Evolutionary conservation across 2,113 vertebrate species (phyloP).

Genomic region (Meriones unguiculatus): DNA sequence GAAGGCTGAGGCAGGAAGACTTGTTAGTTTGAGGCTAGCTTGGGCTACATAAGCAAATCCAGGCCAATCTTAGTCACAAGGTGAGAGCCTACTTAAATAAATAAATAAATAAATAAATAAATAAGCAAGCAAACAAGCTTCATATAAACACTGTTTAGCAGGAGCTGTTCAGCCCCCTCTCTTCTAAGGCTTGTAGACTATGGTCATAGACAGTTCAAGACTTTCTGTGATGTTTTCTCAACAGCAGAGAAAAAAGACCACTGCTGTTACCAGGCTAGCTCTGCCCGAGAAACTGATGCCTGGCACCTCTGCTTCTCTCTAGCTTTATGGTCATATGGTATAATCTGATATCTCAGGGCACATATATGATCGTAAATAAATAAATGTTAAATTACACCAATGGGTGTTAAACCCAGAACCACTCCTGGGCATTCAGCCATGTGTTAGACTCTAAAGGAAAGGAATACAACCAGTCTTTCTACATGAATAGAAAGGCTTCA

Average conservation of each 20-base stretch:
- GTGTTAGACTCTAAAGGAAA: slow-evolving; percentile 14
- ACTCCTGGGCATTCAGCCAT: not conserved
- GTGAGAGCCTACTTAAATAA: not conserved
- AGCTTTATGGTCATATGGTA: not conserved
- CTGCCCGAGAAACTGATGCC: not conserved
- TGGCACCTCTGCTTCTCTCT: not conserved
- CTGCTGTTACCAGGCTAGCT: not conserved
- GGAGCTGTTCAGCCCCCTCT: not conserved
- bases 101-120: not conserved
- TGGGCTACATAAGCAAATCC: not conserved
- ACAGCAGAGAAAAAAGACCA: not conserved
- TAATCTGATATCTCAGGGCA: not conserved
- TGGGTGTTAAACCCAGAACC: not conserved
- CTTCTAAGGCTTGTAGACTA: not conserved
- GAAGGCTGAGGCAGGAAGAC: not conserved
- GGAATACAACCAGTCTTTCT: not conserved
- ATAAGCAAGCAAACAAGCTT: too few species aligned
- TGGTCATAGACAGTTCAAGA: not conserved
- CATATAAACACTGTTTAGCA: not conserved
- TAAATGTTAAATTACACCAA: slow-evolving; percentile 39
- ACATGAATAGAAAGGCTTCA: not conserved
- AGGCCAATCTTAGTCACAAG: not conserved
- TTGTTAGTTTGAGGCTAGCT: not conserved
- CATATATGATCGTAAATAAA: slow-evolving; percentile 9
- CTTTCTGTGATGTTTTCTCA: not conserved